Evolutionary conservation across 2,888 invertebrate species (phyloP).

Genomic region (Pyrgus malvae): DNA sequence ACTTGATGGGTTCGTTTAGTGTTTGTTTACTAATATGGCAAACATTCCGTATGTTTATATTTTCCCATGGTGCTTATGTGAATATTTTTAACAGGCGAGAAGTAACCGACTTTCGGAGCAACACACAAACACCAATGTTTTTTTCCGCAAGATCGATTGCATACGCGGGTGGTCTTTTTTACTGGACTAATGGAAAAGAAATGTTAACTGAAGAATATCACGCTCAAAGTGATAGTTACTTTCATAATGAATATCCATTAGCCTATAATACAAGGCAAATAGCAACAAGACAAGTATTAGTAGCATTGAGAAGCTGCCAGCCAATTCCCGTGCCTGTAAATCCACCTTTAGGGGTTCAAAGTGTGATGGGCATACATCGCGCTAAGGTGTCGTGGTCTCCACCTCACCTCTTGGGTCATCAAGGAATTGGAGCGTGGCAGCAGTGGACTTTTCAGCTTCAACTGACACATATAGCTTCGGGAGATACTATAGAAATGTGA

Average conservation of each 20-base stretch:
- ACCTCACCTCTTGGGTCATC: slow-evolving; percentile 88
- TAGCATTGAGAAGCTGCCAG: slow-evolving; percentile 86
- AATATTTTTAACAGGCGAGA: slow-evolving; percentile 78
- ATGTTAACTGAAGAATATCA: slow-evolving; percentile 91
- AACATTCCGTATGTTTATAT: slow-evolving; percentile 7
- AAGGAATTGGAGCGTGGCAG: slow-evolving; percentile 85
- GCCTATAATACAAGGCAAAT: slow-evolving; percentile 63
- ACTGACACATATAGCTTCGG: slow-evolving; percentile 76
- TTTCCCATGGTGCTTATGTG: slow-evolving; percentile 11
- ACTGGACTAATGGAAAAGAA: slow-evolving; percentile 91
- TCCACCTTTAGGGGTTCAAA: slow-evolving; percentile 90
- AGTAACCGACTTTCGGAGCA: slow-evolving; percentile 86
- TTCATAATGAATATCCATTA: slow-evolving; percentile 88
- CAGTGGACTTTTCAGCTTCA: slow-evolving; percentile 91
- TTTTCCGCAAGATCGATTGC: slow-evolving; percentile 88
- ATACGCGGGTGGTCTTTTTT: slow-evolving; percentile 89
- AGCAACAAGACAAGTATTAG: slow-evolving; percentile 65
- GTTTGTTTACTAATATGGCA: slow-evolving; percentile 59
- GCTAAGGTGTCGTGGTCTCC: slow-evolving; percentile 92
- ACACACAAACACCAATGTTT: slow-evolving; percentile 89
- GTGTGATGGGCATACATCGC: slow-evolving; percentile 87
- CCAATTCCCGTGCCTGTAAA: slow-evolving; percentile 90
- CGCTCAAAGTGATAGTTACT: slow-evolving; percentile 85
- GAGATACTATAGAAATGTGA: slow-evolving; percentile 61
- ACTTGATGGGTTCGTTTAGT: slow-evolving; percentile 89